These are phyloP conservation scores for Diorhabda sublineata DNA, from an alignment of 1,140 invertebrate genomes.

Conservation along the genomic window DNA sequence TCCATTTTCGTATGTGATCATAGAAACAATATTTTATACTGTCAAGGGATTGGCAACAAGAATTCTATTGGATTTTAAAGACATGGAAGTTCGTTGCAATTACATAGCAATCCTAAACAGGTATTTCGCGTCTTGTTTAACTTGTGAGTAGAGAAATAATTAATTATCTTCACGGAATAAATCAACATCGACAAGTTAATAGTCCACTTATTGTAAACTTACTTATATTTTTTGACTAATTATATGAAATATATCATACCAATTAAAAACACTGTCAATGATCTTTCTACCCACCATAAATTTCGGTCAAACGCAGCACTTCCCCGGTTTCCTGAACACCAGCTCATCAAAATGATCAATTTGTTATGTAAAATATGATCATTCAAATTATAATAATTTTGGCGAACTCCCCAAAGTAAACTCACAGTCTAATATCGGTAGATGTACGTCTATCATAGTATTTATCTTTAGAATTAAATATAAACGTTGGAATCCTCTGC, in stretches of 20 bases:
- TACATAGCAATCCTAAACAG: no score
- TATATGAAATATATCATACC: background rate
- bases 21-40: no score
- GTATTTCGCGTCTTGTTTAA: no score
- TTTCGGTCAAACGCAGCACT: background rate
- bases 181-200: background rate
- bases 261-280: background rate
- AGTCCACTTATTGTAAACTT: background rate
- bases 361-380: slow-evolving; percentile 1
- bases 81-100: no score
- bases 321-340: background rate
- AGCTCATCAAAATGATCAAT: background rate
- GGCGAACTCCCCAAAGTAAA: background rate
- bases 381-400: background rate
- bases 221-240: background rate
- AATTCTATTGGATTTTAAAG: no score
- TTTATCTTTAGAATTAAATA: no score
- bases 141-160: no score
- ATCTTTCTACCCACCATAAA: background rate
- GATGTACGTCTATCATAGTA: no score
- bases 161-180: no score
- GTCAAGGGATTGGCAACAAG: no score
- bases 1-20: no score
- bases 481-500: no score
- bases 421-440: background rate